Evolutionary conservation across 2,797 vertebrate species (phyloP).

Genomic region (Oreortyx pictus): DNA sequence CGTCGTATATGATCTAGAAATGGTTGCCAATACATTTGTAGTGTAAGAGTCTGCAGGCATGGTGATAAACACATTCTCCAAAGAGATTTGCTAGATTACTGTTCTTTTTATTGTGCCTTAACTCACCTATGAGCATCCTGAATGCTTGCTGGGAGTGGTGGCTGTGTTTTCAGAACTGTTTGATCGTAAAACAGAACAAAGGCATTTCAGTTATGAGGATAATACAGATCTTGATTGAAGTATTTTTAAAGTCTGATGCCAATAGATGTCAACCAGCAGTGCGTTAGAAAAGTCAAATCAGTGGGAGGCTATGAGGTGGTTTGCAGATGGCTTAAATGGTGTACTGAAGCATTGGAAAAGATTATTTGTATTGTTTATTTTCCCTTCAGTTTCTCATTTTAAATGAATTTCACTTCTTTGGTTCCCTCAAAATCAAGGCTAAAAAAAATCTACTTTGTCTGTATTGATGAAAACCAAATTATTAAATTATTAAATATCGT

Average conservation of each 20-base stretch:
- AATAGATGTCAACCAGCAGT: conserved; percentile 15
- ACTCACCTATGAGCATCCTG: conserved; percentile 57
- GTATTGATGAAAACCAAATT: background rate
- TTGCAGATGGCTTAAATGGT: conserved; percentile 50
- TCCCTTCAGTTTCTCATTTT: background rate
- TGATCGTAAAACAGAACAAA: conserved; percentile 47
- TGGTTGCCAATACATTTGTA: conserved; percentile 42
- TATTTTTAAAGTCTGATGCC: conserved; percentile 37
- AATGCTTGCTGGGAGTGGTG: conserved; percentile 34
- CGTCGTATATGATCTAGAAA: conserved; percentile 43
- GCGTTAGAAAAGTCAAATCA: conserved; percentile 41
- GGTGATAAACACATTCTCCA: conserved; percentile 48
- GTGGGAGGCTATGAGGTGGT: conserved; percentile 19
- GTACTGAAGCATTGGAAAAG: background rate
- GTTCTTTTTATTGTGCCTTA: conserved; percentile 57
- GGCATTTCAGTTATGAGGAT: conserved; percentile 30
- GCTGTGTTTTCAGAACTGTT: conserved; percentile 37
- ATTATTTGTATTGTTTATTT: conserved; percentile 11
- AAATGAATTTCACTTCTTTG: background rate
- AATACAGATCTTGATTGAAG: conserved; percentile 30
- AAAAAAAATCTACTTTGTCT: background rate
- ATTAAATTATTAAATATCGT: background rate
- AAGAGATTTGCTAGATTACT: conserved; percentile 52
- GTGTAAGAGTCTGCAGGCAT: conserved; percentile 40
- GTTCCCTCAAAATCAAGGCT: background rate